A percentile compares a stretch with the other conserved stretches of the same genome.
phyloP scores from a whole-genome alignment of 2,888 invertebrate genomes.

The Chalcosyrphus nemorum region DNA sequence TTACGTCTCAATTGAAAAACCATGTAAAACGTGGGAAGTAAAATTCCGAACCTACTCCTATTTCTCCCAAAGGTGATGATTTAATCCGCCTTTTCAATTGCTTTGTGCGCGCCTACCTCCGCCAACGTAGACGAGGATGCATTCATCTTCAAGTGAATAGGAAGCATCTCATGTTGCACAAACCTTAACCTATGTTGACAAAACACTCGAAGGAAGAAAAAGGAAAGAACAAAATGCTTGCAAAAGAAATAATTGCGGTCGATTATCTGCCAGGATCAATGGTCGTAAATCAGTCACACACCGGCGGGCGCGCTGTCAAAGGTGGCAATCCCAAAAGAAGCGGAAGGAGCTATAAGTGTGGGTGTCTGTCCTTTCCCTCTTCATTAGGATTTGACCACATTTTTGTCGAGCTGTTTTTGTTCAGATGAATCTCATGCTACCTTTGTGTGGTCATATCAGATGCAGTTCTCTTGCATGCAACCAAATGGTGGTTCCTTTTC shows the following conservation, averaged over 20 bases:
- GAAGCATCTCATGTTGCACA: constrained; percentile 30
- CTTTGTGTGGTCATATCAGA: constrained; percentile 26
- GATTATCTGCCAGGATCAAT: constrained; percentile 56
- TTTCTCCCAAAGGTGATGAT: constrained; percentile 24
- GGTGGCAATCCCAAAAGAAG: constrained; percentile 26
- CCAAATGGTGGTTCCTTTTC: constrained; percentile 13
- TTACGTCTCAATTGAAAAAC: constrained; percentile 43
- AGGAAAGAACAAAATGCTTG: constrained; percentile 20
- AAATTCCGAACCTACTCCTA: constrained; percentile 27
- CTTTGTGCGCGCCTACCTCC: constrained; percentile 38
- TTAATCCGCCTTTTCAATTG: constrained; percentile 40
- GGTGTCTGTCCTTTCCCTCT: constrained; percentile 15
- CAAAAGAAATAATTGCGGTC: constrained; percentile 53
- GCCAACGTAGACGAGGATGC: constrained; percentile 8
- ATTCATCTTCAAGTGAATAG: constrained; percentile 22
- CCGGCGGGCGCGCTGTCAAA: constrained; percentile 3
- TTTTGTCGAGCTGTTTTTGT: background rate
- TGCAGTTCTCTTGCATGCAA: constrained; percentile 36
- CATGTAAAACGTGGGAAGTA: constrained; percentile 61
- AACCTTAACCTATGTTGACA: constrained; percentile 50
- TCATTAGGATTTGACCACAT: background rate
- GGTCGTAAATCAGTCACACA: constrained; percentile 57
- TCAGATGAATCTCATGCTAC: background rate
- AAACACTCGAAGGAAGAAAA: constrained; percentile 37
- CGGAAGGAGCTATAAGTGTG: constrained; percentile 3